phyloP scores from a whole-genome alignment of 2,113 vertebrate genomes.

The Condylura cristata region DNA sequence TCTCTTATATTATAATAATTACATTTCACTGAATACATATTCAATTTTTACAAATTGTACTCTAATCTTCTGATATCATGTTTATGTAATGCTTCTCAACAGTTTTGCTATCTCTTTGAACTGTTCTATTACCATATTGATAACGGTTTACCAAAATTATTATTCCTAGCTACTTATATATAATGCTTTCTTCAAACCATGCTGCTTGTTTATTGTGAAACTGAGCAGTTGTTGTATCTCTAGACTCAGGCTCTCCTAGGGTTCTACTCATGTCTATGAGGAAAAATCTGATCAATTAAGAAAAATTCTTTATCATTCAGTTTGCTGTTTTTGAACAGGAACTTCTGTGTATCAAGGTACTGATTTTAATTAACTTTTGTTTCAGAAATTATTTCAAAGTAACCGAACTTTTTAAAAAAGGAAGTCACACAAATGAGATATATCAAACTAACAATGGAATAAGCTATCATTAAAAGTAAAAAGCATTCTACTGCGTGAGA shows the following conservation, averaged over 20 bases:
- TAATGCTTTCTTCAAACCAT: background rate
- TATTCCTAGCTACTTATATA: background rate
- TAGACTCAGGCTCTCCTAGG: background rate
- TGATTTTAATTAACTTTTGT: background rate
- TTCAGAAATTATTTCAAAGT: background rate
- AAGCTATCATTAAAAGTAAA: too few relatives aligned
- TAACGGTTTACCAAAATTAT: background rate
- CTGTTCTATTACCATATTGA: background rate
- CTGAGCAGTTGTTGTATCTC: background rate
- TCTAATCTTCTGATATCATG: background rate
- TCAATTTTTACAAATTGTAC: background rate
- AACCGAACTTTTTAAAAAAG: background rate
- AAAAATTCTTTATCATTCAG: background rate
- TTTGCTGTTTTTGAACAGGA: background rate
- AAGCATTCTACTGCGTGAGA: too few relatives aligned
- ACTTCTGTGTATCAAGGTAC: background rate
- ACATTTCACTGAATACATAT: background rate
- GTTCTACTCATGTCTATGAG: background rate
- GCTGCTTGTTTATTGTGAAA: background rate
- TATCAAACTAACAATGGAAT: too few relatives aligned
- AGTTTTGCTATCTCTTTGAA: background rate
- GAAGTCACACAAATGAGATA: background rate
- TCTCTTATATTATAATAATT: background rate
- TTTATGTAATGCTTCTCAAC: background rate
- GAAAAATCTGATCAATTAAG: background rate